These are phyloP conservation scores for Actias luna DNA, from an alignment of 2,888 invertebrate genomes.

Conservation along the genomic window DNA sequence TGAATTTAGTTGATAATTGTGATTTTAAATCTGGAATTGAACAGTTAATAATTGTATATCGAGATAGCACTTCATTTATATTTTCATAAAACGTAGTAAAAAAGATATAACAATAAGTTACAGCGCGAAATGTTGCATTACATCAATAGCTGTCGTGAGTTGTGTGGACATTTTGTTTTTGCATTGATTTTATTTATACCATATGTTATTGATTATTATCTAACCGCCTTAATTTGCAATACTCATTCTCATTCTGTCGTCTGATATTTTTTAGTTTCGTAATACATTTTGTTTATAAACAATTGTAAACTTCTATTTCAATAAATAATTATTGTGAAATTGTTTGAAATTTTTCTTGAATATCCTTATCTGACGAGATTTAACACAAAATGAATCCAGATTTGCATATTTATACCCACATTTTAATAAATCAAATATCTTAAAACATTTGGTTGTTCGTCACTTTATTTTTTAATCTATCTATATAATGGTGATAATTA, in stretches of 20 bases:
- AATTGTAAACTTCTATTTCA: too few species aligned
- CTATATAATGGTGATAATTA: background rate
- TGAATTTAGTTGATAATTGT: too few species aligned
- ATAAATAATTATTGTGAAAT: background rate
- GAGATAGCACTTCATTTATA: too few species aligned
- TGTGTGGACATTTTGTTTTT: background rate
- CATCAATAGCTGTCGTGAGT: background rate
- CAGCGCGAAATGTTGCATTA: background rate
- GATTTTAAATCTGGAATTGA: too few species aligned
- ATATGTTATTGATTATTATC: background rate
- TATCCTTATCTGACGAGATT: background rate
- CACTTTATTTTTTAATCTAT: background rate
- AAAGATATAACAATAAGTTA: too few species aligned
- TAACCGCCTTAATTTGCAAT: constrained; percentile 4
- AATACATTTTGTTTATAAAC: background rate
- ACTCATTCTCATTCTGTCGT: background rate
- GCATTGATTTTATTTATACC: background rate
- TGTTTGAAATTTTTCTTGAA: background rate
- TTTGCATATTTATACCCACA: too few species aligned
- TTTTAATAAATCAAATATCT: too few species aligned
- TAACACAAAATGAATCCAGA: background rate
- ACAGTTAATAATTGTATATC: too few species aligned
- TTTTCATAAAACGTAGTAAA: too few species aligned
- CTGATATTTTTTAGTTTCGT: background rate
- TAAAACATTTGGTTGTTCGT: too few species aligned